Evolutionary conservation across 2,113 vertebrate genomes (phyloP).

Genomic region (Odontophorus gujanensis): DNA sequence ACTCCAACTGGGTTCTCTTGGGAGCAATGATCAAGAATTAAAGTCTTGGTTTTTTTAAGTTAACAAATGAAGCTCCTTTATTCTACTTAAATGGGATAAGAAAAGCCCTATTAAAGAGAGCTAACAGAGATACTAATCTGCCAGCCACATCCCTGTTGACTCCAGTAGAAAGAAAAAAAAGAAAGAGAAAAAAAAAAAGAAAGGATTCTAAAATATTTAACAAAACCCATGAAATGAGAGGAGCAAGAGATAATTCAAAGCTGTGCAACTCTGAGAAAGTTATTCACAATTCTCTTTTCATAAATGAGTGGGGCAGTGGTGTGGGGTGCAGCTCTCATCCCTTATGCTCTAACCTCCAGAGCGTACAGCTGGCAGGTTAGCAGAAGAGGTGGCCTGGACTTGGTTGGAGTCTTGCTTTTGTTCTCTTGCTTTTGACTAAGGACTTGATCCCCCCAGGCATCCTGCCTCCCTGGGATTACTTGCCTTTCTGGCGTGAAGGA

Average conservation of each 20-base stretch:
- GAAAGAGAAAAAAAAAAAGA: not conserved
- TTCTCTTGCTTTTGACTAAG: not conserved
- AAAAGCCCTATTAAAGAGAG: slow-evolving; percentile 63
- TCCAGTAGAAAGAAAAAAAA: not conserved
- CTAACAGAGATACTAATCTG: slow-evolving; percentile 50
- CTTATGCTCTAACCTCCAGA: accelerated
- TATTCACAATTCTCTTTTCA: not conserved
- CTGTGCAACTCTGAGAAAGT: not conserved
- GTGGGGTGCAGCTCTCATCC: not conserved
- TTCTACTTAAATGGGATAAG: slow-evolving; percentile 69
- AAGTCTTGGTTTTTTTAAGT: slow-evolving; percentile 59
- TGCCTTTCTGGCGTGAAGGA: slow-evolving; percentile 13
- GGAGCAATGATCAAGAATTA: slow-evolving; percentile 75
- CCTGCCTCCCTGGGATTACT: slow-evolving; percentile 33
- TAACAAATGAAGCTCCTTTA: slow-evolving; percentile 75
- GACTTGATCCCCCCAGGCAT: not conserved
- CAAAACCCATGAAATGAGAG: not conserved
- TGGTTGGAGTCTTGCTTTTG: not conserved
- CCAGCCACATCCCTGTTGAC: slow-evolving; percentile 9
- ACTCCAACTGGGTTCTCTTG: slow-evolving; percentile 59
- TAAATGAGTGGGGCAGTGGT: not conserved
- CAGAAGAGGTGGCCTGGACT: not conserved
- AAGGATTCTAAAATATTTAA: slow-evolving; percentile 13
- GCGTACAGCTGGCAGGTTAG: not conserved
- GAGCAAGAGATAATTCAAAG: not conserved